Base-by-base conservation (phyloP, 2,888 invertebrate genomes). In the Bugula neritina region DNA sequence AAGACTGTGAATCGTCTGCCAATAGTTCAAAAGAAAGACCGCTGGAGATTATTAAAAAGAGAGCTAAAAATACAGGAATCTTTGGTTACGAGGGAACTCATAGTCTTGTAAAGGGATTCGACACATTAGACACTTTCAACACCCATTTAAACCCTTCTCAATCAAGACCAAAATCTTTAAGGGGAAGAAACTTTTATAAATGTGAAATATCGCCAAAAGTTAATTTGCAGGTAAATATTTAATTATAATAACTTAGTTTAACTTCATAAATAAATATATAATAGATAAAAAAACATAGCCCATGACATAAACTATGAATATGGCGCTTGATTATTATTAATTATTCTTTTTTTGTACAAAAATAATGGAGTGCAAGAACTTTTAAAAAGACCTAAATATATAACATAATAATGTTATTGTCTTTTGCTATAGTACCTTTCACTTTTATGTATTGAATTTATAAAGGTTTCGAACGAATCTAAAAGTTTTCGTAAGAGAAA, bases 141-240 rank as follows among this genome's bases (percentile, higher is more conserved):
- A 17, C 5, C 25, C 13, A 57, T 23, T 5, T 5, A 23, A 27
- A 63, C 13, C 63, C 63, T 13, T 13, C 13, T 17, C 13, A 63
- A 25, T 31, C 63, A 27, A 13, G 21, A 10, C 13, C 43, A 43
- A 43, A 43, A 43, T 43, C 43, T 5, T 17, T 63, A 5, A 25
- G 63, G 27, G 63, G 27, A 10, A 21, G 63, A 25, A 63, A 27
- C 31, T 63, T 63, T 31, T 63, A 63, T 31, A 63, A 31, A 27
- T 31, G 63, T 63, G 63, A 63, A 21, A 25, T 63, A 10, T 27
- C 63, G 31, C 63, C 63, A 31, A 27, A 31, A 34, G 31, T 63
- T 3, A 29, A 25, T 17, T 34, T 63, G 10, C 2, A 31, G 63
- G 63, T 63, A 27, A 63, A 31, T 10, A 63, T 27, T 25, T 3